A percentile compares a stretch with the other conserved stretches of the same genome.
phyloP scores from a whole-genome alignment of 2,113 vertebrate species.

The Phylloscopus whistleri region DNA sequence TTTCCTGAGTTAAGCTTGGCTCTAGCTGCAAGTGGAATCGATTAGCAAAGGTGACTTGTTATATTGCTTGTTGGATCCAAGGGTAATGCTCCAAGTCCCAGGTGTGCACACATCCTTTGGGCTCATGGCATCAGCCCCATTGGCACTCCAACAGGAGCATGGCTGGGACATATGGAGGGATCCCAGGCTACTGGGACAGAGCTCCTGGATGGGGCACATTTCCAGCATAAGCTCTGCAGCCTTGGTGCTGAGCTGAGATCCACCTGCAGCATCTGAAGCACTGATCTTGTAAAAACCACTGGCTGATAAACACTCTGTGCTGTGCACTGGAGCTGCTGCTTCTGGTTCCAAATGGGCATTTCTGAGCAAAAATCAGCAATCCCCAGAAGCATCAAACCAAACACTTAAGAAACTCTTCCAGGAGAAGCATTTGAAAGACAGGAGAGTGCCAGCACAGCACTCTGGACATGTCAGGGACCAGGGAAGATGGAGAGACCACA shows the following conservation, averaged over 20 bases:
- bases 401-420: neutral
- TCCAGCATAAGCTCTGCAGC: neutral
- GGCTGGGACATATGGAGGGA: neutral
- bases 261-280: neutral
- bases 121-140: neutral
- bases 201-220: neutral
- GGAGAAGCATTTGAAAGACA: neutral
- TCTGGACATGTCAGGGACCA: neutral
- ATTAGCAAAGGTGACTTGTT: neutral
- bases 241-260: neutral
- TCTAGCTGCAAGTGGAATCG: neutral
- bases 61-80: rapidly evolving
- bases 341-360: neutral
- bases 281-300: neutral
- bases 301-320: neutral
- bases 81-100: neutral
- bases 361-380: neutral
- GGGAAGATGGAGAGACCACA: neutral
- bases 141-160: neutral
- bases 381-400: neutral
- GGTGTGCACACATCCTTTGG: neutral
- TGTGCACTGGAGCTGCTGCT: neutral
- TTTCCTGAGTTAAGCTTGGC: neutral
- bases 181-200: neutral
- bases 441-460: neutral